phyloP scores from a whole-genome alignment of 2,888 invertebrate species.

The Bimastos eiseni region DNA sequence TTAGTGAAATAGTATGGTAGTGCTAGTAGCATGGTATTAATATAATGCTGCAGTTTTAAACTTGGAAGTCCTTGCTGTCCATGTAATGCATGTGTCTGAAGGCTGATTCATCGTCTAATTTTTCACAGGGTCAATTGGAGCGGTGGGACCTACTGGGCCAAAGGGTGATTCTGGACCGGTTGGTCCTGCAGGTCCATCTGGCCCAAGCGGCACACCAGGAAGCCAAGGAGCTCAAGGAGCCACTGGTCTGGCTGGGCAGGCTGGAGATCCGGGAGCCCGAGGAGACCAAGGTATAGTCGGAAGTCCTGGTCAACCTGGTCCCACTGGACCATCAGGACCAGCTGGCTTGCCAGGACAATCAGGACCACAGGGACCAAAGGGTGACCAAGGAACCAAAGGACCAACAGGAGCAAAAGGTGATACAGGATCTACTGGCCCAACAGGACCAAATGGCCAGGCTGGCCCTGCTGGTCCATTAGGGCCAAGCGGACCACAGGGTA shows the following conservation, averaged over 20 bases:
- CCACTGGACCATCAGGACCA: constrained; percentile 47
- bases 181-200: constrained; percentile 34
- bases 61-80: not conserved
- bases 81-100: not conserved
- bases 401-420: constrained; percentile 38
- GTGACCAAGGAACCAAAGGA: constrained; percentile 29
- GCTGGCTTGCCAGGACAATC: constrained; percentile 32
- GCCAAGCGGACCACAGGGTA: constrained; percentile 33
- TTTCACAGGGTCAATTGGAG: constrained; percentile 28
- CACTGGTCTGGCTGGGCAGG: constrained; percentile 28
- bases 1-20: not conserved
- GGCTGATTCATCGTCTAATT: not conserved
- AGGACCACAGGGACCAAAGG: constrained; percentile 38
- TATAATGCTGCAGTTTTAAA: not conserved
- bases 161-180: constrained; percentile 34
- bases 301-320: constrained; percentile 58
- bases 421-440: constrained; percentile 36
- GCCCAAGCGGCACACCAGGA: constrained; percentile 29
- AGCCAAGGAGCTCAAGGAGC: constrained; percentile 34
- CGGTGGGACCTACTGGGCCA: constrained; percentile 29
- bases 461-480: constrained; percentile 38
- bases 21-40: not conserved
- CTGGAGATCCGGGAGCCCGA: constrained; percentile 34
- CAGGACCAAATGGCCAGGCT: constrained; percentile 39
- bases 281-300: constrained; percentile 27